Evolutionary conservation across 2,888 invertebrate genomes (phyloP).

Genomic region (Acholoe squamosa): DNA sequence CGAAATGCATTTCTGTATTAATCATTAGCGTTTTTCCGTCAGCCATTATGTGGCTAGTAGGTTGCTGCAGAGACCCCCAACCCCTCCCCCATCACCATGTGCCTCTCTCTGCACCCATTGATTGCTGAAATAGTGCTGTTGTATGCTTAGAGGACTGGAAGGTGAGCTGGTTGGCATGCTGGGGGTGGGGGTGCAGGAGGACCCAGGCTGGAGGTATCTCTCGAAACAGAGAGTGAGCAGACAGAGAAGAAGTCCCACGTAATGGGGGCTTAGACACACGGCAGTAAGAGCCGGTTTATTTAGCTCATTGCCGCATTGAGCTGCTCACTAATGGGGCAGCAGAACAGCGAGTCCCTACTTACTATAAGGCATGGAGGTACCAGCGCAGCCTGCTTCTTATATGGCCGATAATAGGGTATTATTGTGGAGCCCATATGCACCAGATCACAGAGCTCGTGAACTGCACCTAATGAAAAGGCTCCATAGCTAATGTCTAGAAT

Average conservation of each 20-base stretch:
- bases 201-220: background rate
- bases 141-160: background rate
- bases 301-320: constrained; percentile 28
- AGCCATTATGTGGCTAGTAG: background rate
- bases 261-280: constrained; percentile 34
- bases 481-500: background rate
- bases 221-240: constrained; percentile 11
- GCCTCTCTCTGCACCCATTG: background rate
- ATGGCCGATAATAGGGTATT: background rate
- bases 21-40: constrained; percentile 24
- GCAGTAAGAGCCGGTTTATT: constrained; percentile 6
- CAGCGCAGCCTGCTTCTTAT: background rate
- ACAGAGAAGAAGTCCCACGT: background rate
- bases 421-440: background rate
- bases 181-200: background rate
- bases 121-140: constrained; percentile 17
- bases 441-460: constrained; percentile 18
- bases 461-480: background rate
- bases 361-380: background rate
- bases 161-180: background rate
- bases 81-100: background rate
- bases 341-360: background rate
- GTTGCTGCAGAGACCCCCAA: background rate
- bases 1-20: constrained; percentile 37
- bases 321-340: background rate